A percentile compares a stretch with the other conserved stretches of the same genome.
Evolutionary conservation across 2,888 invertebrate species (phyloP).

Genomic region (Ormyrus thymus): DNA sequence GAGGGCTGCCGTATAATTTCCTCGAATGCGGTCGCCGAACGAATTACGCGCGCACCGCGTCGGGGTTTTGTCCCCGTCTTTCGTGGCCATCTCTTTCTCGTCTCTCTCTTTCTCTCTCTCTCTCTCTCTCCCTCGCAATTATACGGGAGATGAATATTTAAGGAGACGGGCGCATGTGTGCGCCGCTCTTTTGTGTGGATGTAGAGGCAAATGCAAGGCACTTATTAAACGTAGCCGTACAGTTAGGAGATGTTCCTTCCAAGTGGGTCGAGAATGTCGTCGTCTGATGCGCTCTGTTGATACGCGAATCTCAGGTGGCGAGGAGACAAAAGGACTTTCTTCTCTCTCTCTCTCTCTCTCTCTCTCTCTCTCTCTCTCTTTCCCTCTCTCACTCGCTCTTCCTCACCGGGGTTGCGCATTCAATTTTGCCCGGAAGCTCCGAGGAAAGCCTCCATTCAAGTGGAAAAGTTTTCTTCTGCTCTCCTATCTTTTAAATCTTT

Average conservation of each 20-base stretch:
- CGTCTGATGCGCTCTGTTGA: conserved; percentile 22
- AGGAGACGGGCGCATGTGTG: conserved; percentile 4
- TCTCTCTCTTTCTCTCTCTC: neutral
- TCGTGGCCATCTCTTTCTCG: too few relatives aligned
- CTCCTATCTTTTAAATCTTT: too few relatives aligned
- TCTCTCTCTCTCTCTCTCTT: conserved; percentile 4
- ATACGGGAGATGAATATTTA: conserved; percentile 27
- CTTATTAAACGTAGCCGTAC: conserved; percentile 6
- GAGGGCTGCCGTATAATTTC: conserved; percentile 2
- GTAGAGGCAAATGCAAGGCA: neutral
- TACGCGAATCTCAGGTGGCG: conserved; percentile 34
- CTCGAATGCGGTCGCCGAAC: neutral
- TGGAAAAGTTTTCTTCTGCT: conserved; percentile 11
- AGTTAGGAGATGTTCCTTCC: neutral
- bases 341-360: neutral
- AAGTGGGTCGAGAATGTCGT: conserved; percentile 42
- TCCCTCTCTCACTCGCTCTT: neutral
- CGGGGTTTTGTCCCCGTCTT: too few relatives aligned
- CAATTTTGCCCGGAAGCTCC: conserved; percentile 21
- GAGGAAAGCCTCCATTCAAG: conserved; percentile 6
- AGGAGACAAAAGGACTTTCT: conserved; percentile 30
- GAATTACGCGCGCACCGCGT: neutral
- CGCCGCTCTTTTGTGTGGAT: too few relatives aligned
- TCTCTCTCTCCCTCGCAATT: neutral
- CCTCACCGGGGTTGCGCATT: conserved; percentile 6